Percentiles rank a stretch among this genome's conserved stretches.
Conservation (phyloP, 2,888 invertebrate genomes). For the Monoplex corrugatus region DNA sequence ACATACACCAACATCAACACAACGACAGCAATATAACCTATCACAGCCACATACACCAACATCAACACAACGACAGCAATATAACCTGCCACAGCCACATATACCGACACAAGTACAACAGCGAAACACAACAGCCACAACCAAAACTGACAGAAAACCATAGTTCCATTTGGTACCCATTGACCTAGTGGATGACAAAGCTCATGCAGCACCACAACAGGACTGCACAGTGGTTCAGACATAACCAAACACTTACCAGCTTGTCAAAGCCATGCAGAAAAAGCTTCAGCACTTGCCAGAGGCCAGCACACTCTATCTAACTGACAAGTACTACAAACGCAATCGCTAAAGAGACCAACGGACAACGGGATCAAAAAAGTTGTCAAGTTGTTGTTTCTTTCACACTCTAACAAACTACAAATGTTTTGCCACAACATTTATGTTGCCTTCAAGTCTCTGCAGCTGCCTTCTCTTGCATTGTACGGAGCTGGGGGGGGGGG, state of each 20-base stretch:
- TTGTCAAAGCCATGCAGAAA: background rate
- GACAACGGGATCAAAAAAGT: too few relatives aligned
- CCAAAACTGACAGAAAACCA: background rate
- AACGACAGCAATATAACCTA: background rate
- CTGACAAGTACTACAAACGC: too few relatives aligned
- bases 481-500: background rate
- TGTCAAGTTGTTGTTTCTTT: too few relatives aligned
- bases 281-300: background rate
- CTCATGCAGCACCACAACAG: background rate
- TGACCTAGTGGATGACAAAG: background rate
- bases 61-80: background rate
- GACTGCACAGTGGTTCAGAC: too few relatives aligned
- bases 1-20: too few relatives aligned
- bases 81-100: too few relatives aligned
- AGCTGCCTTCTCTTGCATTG: background rate
- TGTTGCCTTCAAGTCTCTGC: background rate
- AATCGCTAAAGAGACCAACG: too few relatives aligned
- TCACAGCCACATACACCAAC: background rate
- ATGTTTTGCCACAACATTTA: background rate
- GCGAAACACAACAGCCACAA: background rate
- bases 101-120: background rate
- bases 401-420: too few relatives aligned
- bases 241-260: background rate
- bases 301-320: too few relatives aligned
- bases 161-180: conserved; percentile 34